A percentile compares a stretch with the other conserved stretches of the same genome.
phyloP scores from a whole-genome alignment of 2,113 vertebrate species.

The Notarius quadriscutis region DNA sequence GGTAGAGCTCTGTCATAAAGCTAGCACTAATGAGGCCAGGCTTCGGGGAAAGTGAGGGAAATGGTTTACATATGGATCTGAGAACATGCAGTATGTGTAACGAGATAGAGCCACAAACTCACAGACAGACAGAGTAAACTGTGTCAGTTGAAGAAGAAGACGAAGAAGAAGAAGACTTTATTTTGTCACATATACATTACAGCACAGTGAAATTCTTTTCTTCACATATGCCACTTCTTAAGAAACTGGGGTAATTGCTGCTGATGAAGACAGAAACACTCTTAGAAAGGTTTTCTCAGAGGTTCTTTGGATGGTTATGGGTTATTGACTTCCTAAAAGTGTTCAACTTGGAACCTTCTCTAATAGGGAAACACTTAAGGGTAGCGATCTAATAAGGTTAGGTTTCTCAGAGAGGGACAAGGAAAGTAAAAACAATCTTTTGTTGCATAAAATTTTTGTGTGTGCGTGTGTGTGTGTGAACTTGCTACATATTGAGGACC shows the following conservation, averaged over 20 bases:
- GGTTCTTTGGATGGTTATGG: background rate
- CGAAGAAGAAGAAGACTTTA: too few relatives aligned
- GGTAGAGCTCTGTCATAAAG: conserved; percentile 73
- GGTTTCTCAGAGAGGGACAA: background rate
- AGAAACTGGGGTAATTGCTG: background rate
- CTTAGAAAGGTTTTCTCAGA: background rate
- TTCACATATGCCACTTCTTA: too few relatives aligned
- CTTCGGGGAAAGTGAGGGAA: conserved; percentile 64
- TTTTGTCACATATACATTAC: too few relatives aligned
- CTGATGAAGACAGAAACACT: background rate
- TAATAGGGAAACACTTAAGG: background rate
- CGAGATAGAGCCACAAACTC: conserved; percentile 54
- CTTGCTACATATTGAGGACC: too few relatives aligned
- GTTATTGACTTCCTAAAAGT: background rate
- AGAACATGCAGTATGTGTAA: conserved; percentile 64
- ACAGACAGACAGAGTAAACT: background rate
- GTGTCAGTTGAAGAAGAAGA: background rate
- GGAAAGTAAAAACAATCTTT: background rate
- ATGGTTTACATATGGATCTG: conserved; percentile 75
- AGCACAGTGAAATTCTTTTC: too few relatives aligned
- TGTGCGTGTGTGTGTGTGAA: too few relatives aligned
- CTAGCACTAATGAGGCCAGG: conserved; percentile 70
- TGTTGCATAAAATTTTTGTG: background rate
- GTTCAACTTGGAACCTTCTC: background rate
- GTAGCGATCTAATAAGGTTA: background rate